phyloP scores from a whole-genome alignment of 1,140 invertebrate species.

The Scaptomyza graminum region DNA sequence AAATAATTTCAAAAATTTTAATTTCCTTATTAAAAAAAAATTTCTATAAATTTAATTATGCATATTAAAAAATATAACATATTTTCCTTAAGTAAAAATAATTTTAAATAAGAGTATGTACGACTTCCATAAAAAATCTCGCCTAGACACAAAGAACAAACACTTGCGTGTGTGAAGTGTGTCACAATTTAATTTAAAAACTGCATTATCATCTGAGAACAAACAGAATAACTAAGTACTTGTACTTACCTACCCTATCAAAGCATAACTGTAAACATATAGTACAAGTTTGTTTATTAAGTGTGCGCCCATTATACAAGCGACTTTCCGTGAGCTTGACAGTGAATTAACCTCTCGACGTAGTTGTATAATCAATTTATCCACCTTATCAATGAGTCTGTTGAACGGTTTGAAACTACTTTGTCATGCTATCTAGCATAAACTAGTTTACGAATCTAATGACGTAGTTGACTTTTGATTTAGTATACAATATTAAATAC shows the following conservation, averaged over 20 bases:
- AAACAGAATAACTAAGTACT: constrained; percentile 1
- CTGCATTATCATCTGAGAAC: constrained; percentile 18
- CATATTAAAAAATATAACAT: no score
- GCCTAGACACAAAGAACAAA: no score
- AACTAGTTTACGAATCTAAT: background rate
- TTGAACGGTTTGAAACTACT: constrained; percentile 10
- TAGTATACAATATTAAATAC: background rate
- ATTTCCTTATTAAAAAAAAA: no score
- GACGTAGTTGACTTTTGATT: background rate
- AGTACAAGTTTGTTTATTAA: constrained; percentile 27
- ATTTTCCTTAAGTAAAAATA: no score
- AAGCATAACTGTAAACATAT: constrained; percentile 7
- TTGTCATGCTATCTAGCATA: background rate
- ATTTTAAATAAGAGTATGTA: no score
- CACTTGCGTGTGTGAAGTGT: no score
- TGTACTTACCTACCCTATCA: background rate
- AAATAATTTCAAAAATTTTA: no score
- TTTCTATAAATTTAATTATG: no score
- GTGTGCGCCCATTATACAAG: constrained; percentile 21
- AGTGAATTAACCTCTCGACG: no score
- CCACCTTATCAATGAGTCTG: constrained; percentile 18
- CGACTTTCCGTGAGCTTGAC: no score
- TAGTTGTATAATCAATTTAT: constrained; percentile 1
- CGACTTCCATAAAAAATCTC: no score
- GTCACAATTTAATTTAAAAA: constrained; percentile 20